Evolutionary conservation across 2,113 vertebrate species (phyloP).

Genomic region (Neofelis nebulosa): DNA sequence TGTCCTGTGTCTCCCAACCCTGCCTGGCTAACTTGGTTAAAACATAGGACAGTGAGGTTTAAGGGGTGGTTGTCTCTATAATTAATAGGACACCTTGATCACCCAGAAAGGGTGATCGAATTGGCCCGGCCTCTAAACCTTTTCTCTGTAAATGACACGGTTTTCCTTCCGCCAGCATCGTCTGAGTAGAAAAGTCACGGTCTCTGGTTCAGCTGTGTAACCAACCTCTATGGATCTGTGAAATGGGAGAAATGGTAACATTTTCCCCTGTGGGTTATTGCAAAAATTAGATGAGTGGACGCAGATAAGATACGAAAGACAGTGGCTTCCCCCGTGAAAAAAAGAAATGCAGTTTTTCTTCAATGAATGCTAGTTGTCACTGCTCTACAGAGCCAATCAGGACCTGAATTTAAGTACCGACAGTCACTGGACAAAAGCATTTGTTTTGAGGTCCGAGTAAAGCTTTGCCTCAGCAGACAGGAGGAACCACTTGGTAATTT

Average conservation of each 20-base stretch:
- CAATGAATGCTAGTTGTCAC: not conserved
- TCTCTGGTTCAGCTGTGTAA: not conserved
- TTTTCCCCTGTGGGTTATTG: not conserved
- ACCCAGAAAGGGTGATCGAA: not conserved
- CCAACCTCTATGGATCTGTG: not conserved
- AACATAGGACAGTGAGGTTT: not conserved
- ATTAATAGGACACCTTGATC: too few relatives aligned
- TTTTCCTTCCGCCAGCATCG: not conserved
- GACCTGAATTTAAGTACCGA: not conserved
- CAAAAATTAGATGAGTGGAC: not conserved
- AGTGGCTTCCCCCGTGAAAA: not conserved
- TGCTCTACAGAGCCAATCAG: too few relatives aligned
- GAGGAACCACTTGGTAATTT: fast-evolving
- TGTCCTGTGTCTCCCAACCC: not conserved
- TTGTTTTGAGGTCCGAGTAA: not conserved
- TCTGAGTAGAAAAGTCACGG: not conserved
- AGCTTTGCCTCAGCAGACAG: not conserved
- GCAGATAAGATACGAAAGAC: not conserved
- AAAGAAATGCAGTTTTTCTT: not conserved
- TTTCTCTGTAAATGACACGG: not conserved
- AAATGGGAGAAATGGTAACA: not conserved
- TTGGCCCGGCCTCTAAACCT: not conserved
- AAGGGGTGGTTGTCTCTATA: not conserved
- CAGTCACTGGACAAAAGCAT: not conserved
- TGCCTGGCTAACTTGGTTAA: not conserved